Evolutionary conservation across 2,113 vertebrate species (phyloP), one percentile per base, ranked within the genome.

Genomic region (Mustelus asterias): DNA sequence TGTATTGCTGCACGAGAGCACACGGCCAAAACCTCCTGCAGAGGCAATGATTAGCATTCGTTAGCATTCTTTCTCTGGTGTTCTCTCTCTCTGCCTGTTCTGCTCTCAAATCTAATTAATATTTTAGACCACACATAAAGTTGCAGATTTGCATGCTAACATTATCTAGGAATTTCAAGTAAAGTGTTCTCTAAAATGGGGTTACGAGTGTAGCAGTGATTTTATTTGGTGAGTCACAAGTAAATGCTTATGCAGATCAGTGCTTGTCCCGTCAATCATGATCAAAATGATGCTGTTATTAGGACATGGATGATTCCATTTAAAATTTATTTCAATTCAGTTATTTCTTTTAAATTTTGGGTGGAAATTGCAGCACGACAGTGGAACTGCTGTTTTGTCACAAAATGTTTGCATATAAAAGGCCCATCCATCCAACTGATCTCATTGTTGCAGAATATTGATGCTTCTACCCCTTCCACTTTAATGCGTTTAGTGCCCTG

Each of bases 1-100:
- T 95, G 93, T 95, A 95, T 95, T 95, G 65, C 93, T 95, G 37
- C 65, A 69, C 18, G 10, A 70, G 67, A 95, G 67, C 41, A 95
- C 37, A 44, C 37, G 37, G 92, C 65, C 92, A 94, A 33, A 48
- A 41, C 37, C 63, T 95, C 97, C 96, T 96, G 48, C 94, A 97
- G 97, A 96, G 65, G 48, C 13, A 2, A 96, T 93, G 89, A 96
- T 96, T 96, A 96, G 96, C 96, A 96, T 76, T 90, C 41, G 93
- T 97, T 97, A 97, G 96, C 96, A 94, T 97, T 96, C 54, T 41
- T 65, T 22, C 95, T 96, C 93, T 20, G 44, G 72, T 95, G 93
- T 76, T 48, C 80, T 80, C 93, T 80, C 93, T 95, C 44, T 58
- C 60, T 96, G 95, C 48, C 80, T 97, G 94, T 96, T 72, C 67